Evolutionary conservation across 2,888 invertebrate genomes (phyloP).

Genomic region (Cerastis rubricosa): DNA sequence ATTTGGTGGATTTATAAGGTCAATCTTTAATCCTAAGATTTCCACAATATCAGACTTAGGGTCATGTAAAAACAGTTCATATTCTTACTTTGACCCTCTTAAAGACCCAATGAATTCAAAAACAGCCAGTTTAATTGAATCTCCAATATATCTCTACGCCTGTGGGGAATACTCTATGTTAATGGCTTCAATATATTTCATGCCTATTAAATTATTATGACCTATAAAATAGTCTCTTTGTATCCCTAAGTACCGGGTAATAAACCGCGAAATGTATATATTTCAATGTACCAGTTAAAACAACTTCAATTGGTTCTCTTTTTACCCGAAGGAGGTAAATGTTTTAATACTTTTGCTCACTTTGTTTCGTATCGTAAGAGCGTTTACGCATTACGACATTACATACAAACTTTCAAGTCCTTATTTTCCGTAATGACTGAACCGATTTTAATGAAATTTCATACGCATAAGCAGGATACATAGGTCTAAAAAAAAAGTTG

Average conservation of each 20-base stretch:
- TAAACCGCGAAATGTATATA: constrained; percentile 8
- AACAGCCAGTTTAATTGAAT: neutral
- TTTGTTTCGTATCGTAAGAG: constrained; percentile 9
- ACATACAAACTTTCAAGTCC: too few relatives aligned
- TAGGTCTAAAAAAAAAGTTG: too few relatives aligned
- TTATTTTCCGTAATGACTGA: too few relatives aligned
- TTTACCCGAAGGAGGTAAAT: neutral
- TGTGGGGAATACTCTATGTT: neutral
- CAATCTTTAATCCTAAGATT: neutral
- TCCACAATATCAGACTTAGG: neutral
- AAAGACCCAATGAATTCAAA: neutral
- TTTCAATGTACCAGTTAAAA: constrained; percentile 10
- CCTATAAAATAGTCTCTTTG: constrained; percentile 28
- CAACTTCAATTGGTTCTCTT: constrained; percentile 16
- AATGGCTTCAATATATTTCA: constrained; percentile 17
- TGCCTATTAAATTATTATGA: constrained; percentile 26
- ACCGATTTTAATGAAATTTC: too few relatives aligned
- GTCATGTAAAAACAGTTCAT: neutral
- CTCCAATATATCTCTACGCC: neutral
- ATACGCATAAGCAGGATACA: too few relatives aligned
- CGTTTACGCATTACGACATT: too few relatives aligned
- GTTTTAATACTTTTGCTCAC: neutral
- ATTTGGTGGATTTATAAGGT: neutral
- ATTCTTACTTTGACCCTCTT: neutral
- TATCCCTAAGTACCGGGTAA: neutral